A percentile compares a stretch with the other conserved stretches of the same genome.
These are phyloP conservation scores for Sitodiplosis mosellana DNA, from an alignment of 1,140 invertebrate genomes.

Conservation along the genomic window DNA sequence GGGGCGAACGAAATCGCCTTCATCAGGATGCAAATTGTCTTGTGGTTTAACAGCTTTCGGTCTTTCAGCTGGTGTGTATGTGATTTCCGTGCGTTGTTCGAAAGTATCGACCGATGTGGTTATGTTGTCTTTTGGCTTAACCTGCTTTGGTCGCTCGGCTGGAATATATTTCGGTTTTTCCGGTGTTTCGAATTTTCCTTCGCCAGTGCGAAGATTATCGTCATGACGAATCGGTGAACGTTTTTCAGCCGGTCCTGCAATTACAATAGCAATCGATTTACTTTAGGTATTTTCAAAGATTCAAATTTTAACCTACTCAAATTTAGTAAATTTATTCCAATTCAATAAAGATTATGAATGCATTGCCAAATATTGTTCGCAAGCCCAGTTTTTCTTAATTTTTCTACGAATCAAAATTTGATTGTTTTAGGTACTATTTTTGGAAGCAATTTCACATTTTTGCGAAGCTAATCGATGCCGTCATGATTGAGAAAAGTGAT, in stretches of 20 bases:
- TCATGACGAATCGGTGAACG: conserved; percentile 32
- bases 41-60: conserved; percentile 8
- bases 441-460: too few relatives aligned
- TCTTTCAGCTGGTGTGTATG: conserved; percentile 25
- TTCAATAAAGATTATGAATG: too few relatives aligned
- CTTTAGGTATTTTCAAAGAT: too few relatives aligned
- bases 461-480: conserved; percentile 11
- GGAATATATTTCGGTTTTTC: conserved; percentile 32
- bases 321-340: too few relatives aligned
- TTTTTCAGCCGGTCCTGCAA: conserved; percentile 30
- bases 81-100: conserved; percentile 16
- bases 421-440: too few relatives aligned
- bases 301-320: too few relatives aligned
- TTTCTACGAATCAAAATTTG: too few relatives aligned
- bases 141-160: conserved; percentile 34
- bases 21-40: conserved; percentile 35
- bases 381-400: too few relatives aligned
- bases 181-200: conserved; percentile 39
- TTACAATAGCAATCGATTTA: too few relatives aligned
- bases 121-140: conserved; percentile 39
- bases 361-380: too few relatives aligned
- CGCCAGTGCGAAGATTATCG: conserved; percentile 37
- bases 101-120: conserved; percentile 26
- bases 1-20: conserved; percentile 39
- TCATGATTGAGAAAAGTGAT: conserved; percentile 13